Evolutionary conservation across 92 coral and sea anemone species (phyloP).

Genomic region (Heliopora coerulea): DNA sequence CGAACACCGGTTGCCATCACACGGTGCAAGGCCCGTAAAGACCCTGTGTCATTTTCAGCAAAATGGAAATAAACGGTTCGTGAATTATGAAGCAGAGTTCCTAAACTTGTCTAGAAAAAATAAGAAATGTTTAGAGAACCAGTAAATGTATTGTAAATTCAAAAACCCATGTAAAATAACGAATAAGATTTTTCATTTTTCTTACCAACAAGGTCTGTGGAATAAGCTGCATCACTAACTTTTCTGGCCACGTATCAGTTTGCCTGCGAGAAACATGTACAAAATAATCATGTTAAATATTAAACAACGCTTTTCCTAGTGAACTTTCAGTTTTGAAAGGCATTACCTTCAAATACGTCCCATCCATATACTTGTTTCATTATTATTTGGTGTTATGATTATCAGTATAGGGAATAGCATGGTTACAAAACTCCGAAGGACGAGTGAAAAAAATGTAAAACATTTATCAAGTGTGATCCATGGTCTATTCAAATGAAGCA

Average conservation of each 20-base stretch:
- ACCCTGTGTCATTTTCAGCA: conserved; percentile 88
- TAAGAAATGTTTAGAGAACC: neutral
- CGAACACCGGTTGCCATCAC: conserved; percentile 92
- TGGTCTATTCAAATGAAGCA: neutral
- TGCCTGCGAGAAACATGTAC: conserved; percentile 57
- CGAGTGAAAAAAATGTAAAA: too few species aligned
- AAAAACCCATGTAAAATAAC: neutral
- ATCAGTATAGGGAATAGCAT: too few species aligned
- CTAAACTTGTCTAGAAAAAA: conserved; percentile 74
- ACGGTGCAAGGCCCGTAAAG: conserved; percentile 82
- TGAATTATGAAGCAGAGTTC: conserved; percentile 85
- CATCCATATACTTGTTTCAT: too few species aligned
- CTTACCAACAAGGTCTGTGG: conserved; percentile 90
- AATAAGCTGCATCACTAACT: conserved; percentile 88
- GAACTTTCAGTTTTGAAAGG: too few species aligned
- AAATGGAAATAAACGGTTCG: conserved; percentile 92
- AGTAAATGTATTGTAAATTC: too few species aligned
- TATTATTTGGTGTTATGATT: too few species aligned
- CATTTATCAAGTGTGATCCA: neutral
- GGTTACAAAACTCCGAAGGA: too few species aligned
- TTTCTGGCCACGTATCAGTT: conserved; percentile 87
- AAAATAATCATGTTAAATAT: too few species aligned
- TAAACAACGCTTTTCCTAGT: too few species aligned
- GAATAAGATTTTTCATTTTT: neutral
- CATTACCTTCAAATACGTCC: too few species aligned